Conservation (phyloP, 2,888 invertebrate genomes). For the Theodoxus fluviatilis region DNA sequence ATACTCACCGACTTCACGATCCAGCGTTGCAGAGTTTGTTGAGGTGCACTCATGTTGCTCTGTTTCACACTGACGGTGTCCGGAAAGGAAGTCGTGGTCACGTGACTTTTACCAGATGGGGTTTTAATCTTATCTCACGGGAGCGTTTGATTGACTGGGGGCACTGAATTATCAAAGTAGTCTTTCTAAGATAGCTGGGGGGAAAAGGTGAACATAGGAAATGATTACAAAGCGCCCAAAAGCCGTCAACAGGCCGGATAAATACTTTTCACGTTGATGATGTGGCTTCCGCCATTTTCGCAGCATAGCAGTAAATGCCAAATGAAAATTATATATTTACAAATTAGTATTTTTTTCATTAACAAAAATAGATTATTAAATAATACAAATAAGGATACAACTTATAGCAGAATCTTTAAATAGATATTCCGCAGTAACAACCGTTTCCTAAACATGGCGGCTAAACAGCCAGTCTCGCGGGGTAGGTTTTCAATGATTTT, state of each 20-base stretch:
- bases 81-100: constrained; percentile 53
- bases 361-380: neutral
- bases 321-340: neutral
- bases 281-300: constrained; percentile 21
- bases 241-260: neutral
- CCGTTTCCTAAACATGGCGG: too few relatives aligned
- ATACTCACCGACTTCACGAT: constrained; percentile 64
- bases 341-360: neutral
- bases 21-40: constrained; percentile 49
- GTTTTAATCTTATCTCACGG: too few relatives aligned
- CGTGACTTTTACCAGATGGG: too few relatives aligned
- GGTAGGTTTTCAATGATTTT: too few relatives aligned
- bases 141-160: too few relatives aligned
- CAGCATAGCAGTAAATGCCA: constrained; percentile 7
- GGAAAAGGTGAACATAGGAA: neutral
- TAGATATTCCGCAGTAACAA: too few relatives aligned
- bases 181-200: too few relatives aligned
- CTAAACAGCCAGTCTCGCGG: too few relatives aligned
- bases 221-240: neutral
- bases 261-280: constrained; percentile 26
- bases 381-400: neutral
- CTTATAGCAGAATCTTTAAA: neutral
- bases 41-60: constrained; percentile 45
- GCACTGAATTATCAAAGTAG: too few relatives aligned
- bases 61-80: constrained; percentile 37